These are phyloP conservation scores for Achlya flavicornis DNA, from an alignment of 2,888 invertebrate species.

Conservation along the genomic window DNA sequence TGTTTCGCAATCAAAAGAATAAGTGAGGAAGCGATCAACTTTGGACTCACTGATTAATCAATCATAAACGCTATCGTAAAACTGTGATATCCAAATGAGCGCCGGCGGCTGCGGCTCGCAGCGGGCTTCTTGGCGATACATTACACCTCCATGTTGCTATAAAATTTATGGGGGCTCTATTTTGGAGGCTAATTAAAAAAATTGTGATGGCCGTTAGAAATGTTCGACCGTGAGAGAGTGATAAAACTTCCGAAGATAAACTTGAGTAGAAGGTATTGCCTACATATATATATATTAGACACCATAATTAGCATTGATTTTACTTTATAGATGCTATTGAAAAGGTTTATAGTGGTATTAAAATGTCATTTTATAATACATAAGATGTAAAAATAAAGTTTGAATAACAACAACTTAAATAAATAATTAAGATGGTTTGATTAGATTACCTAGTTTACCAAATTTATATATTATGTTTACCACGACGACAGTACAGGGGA, in stretches of 20 bases:
- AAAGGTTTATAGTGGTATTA: background rate
- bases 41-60: constrained; percentile 69
- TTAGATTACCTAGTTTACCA: background rate
- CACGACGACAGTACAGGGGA: too few species aligned
- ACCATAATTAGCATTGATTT: constrained; percentile 33
- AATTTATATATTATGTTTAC: background rate
- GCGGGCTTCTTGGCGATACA: constrained; percentile 47
- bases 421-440: constrained; percentile 1
- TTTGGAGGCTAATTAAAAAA: constrained; percentile 78
- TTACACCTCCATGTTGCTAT: constrained; percentile 69
- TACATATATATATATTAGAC: constrained; percentile 32
- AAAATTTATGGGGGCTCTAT: constrained; percentile 79
- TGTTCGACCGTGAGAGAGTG: constrained; percentile 75
- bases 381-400: background rate
- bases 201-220: constrained; percentile 71
- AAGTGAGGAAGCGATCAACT: constrained; percentile 72
- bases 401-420: constrained; percentile 1
- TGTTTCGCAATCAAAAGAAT: constrained; percentile 65
- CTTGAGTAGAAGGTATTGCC: constrained; percentile 48
- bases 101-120: constrained; percentile 49
- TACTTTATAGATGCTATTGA: constrained; percentile 17
- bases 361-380: background rate
- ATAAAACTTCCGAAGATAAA: constrained; percentile 65
- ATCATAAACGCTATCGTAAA: constrained; percentile 72
- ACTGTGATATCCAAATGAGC: constrained; percentile 59